A percentile compares a stretch with the other conserved stretches of the same genome.
These are phyloP conservation scores for Eueides isabella DNA, from an alignment of 1,140 invertebrate genomes.

Conservation along the genomic window DNA sequence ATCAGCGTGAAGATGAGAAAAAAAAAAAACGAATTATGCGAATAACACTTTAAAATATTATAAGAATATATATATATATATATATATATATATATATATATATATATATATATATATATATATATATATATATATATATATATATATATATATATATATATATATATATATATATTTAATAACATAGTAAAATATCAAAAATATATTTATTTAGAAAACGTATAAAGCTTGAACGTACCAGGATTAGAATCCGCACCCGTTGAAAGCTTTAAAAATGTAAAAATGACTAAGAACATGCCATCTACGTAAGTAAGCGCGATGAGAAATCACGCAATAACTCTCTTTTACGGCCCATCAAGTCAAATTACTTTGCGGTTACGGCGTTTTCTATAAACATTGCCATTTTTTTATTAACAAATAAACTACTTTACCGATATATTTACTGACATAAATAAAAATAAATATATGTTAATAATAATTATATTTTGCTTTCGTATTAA, in stretches of 20 bases:
- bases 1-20: too few relatives aligned
- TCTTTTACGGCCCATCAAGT: conserved; percentile 5
- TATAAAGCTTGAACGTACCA: too few relatives aligned
- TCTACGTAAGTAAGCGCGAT: neutral
- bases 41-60: too few relatives aligned
- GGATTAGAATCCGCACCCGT: too few relatives aligned
- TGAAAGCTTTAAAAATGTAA: neutral
- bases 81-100: too few relatives aligned
- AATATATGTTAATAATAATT: neutral
- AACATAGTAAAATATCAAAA: neutral
- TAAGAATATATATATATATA: too few relatives aligned
- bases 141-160: too few relatives aligned
- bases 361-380: conserved; percentile 12
- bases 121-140: too few relatives aligned
- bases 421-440: neutral
- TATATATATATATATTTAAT: too few relatives aligned
- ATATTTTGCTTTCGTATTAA: neutral
- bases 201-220: too few relatives aligned
- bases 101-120: too few relatives aligned
- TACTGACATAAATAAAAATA: neutral
- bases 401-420: conserved; percentile 1
- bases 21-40: too few relatives aligned
- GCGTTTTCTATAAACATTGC: conserved; percentile 11
- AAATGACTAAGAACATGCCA: neutral
- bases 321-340: conserved; percentile 13